These are phyloP conservation scores for Grantiella picta DNA, from an alignment of 2,113 vertebrate genomes.

Conservation along the genomic window DNA sequence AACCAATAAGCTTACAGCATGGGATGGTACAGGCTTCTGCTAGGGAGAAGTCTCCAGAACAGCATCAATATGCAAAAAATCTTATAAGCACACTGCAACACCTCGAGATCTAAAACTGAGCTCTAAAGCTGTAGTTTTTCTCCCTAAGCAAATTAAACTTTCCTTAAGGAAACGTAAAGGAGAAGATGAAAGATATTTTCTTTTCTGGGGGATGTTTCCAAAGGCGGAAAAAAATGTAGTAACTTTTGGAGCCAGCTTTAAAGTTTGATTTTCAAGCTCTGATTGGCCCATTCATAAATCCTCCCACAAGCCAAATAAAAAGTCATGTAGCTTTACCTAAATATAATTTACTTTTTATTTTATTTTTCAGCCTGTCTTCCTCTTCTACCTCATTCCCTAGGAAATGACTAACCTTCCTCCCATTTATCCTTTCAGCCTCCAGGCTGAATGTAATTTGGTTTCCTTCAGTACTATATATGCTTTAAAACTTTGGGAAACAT, in stretches of 20 bases:
- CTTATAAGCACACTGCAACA: too few species aligned
- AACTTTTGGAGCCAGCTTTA: slow-evolving; percentile 1
- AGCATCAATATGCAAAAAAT: too few species aligned
- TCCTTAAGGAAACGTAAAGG: slow-evolving; percentile 14
- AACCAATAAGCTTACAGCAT: too few species aligned
- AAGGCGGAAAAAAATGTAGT: background rate
- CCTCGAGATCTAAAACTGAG: background rate
- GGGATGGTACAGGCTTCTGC: too few species aligned
- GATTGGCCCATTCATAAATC: slow-evolving; percentile 10
- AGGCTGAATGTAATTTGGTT: background rate
- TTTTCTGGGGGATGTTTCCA: slow-evolving; percentile 2
- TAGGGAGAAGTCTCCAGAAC: too few species aligned
- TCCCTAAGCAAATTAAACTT: slow-evolving; percentile 21
- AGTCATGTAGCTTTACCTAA: background rate
- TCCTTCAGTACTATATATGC: background rate
- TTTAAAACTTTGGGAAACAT: background rate
- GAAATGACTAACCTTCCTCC: slow-evolving; percentile 17
- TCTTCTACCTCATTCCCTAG: slow-evolving; percentile 2
- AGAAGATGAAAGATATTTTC: slow-evolving; percentile 19
- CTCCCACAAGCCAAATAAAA: background rate
- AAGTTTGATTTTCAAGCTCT: background rate
- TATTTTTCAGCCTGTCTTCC: background rate
- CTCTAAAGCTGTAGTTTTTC: background rate
- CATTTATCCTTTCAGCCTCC: background rate
- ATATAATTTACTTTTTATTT: slow-evolving; percentile 4